These are phyloP conservation scores for Otis tarda DNA, from an alignment of 2,113 vertebrate genomes.

Conservation along the genomic window DNA sequence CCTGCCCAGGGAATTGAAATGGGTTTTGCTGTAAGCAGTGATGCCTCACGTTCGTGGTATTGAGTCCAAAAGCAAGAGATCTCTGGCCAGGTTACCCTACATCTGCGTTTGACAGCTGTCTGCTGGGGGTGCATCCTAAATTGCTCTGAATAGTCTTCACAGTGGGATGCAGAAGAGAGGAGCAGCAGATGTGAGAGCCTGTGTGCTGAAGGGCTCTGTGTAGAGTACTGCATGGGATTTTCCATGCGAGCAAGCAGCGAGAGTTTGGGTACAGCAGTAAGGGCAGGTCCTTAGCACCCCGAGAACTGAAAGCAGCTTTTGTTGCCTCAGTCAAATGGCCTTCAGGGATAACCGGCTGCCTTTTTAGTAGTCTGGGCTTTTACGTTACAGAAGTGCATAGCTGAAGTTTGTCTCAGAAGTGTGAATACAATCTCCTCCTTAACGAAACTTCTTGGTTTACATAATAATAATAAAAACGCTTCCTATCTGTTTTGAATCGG, in stretches of 20 bases:
- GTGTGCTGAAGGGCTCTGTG: background rate
- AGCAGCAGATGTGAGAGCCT: rapidly evolving
- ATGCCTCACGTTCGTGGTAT: rapidly evolving
- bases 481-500: background rate
- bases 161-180: background rate
- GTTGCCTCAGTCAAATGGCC: background rate
- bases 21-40: background rate
- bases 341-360: background rate
- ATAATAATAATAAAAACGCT: background rate
- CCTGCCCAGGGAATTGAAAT: background rate
- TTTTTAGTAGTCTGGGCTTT: background rate
- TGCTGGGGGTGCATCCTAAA: background rate
- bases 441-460: background rate
- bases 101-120: rapidly evolving
- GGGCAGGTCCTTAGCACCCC: background rate
- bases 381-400: background rate
- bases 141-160: background rate
- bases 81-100: background rate
- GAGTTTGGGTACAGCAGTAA: background rate
- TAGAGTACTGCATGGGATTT: rapidly evolving
- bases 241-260: background rate
- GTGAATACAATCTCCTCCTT: background rate
- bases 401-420: background rate
- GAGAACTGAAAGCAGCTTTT: background rate
- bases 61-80: background rate